These are phyloP conservation scores for Pachypsylla venusta DNA, from an alignment of 1,140 invertebrate species.

Conservation along the genomic window DNA sequence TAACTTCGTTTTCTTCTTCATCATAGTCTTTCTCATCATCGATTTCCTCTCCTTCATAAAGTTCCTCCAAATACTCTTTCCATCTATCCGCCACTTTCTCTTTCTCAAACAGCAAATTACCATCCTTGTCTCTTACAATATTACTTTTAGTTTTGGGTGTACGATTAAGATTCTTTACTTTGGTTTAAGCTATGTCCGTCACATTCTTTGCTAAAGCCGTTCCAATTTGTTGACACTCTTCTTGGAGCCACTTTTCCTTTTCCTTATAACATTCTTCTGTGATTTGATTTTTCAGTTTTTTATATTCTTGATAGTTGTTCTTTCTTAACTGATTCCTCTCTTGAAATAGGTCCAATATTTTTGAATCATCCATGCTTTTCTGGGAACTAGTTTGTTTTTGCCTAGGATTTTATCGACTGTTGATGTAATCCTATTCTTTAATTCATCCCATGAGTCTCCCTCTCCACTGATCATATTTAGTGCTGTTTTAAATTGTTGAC, in stretches of 20 bases:
- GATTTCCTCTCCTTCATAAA: too few relatives aligned
- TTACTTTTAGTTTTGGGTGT: too few relatives aligned
- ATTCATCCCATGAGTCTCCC: not conserved
- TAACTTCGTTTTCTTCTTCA: slow-evolving; percentile 6
- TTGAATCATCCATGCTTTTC: slow-evolving; percentile 9
- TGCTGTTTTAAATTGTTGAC: too few relatives aligned
- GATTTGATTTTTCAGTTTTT: slow-evolving; percentile 8
- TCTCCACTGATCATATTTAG: not conserved
- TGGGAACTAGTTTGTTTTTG: not conserved
- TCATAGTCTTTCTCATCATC: slow-evolving; percentile 6
- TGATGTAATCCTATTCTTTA: not conserved
- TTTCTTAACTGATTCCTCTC: not conserved
- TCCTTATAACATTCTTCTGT: not conserved
- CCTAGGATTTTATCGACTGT: slow-evolving; percentile 1
- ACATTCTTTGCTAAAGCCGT: too few relatives aligned
- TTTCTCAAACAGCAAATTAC: too few relatives aligned
- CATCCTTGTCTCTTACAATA: too few relatives aligned
- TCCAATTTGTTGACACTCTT: slow-evolving; percentile 4
- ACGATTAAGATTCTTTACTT: too few relatives aligned
- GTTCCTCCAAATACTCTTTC: too few relatives aligned
- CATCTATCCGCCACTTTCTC: too few relatives aligned
- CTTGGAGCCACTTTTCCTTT: not conserved
- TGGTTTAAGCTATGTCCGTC: too few relatives aligned
- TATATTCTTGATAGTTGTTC: not conserved
- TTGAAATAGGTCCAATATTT: slow-evolving; percentile 8